phyloP scores from a whole-genome alignment of 2,888 invertebrate species.

The Pyrrhosoma nymphula region DNA sequence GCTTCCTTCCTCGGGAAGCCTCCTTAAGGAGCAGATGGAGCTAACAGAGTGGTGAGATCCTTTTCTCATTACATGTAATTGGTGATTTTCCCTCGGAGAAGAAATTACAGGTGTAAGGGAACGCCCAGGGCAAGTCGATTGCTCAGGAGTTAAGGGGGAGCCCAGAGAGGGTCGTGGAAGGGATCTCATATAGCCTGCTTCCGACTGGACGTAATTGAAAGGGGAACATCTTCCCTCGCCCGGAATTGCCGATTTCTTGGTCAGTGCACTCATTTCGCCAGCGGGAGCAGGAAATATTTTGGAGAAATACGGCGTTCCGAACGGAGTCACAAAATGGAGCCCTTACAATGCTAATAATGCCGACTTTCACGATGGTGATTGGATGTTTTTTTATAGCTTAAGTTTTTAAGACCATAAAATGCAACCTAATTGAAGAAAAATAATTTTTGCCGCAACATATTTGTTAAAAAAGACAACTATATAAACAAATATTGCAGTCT shows the following conservation, averaged over 20 bases:
- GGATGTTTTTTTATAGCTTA: neutral
- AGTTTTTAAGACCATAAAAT: no score
- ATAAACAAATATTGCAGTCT: no score
- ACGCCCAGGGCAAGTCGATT: neutral
- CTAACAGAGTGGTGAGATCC: neutral
- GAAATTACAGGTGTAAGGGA: neutral
- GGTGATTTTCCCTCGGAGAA: neutral
- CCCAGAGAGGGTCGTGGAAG: neutral
- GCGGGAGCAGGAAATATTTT: neutral
- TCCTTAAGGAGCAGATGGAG: neutral
- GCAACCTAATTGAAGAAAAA: no score
- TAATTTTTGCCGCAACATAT: no score
- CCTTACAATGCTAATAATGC: neutral
- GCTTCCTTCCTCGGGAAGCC: neutral
- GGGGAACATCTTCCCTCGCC: neutral
- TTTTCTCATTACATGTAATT: neutral
- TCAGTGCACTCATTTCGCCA: neutral
- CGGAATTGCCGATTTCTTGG: slow-evolving; percentile 2
- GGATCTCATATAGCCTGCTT: neutral
- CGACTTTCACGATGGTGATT: neutral
- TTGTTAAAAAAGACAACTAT: no score
- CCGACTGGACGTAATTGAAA: neutral
- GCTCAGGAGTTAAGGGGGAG: neutral
- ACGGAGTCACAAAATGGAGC: neutral
- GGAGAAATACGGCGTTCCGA: neutral